Evolutionary conservation across 2,888 invertebrate genomes (phyloP).

Genomic region (Pycnomerus fuliginosus): DNA sequence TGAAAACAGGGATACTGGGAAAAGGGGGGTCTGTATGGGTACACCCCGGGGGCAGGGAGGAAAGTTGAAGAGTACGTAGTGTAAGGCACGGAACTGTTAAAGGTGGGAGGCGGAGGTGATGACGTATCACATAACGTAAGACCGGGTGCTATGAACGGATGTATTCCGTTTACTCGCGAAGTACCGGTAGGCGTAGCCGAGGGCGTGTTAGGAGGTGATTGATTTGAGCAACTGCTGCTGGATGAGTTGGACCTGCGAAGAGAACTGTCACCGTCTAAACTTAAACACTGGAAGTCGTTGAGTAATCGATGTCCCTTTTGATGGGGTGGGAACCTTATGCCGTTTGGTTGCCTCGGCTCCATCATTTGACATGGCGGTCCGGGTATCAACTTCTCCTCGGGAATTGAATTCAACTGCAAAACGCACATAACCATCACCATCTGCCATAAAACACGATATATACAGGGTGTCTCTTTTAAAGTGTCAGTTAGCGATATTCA

Average conservation of each 20-base stretch:
- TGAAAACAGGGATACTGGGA: constrained; percentile 45
- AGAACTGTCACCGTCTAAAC: constrained; percentile 54
- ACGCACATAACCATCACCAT: too few species aligned
- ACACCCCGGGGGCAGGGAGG: too few species aligned
- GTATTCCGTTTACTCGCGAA: background rate
- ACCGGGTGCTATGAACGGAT: constrained; percentile 24
- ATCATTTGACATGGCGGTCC: constrained; percentile 26
- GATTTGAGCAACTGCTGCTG: constrained; percentile 56
- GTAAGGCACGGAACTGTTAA: constrained; percentile 55
- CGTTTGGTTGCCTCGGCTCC: constrained; percentile 37
- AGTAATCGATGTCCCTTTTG: constrained; percentile 38
- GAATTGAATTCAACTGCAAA: constrained; percentile 18
- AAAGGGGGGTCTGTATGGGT: constrained; percentile 45
- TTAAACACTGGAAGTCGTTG: constrained; percentile 54
- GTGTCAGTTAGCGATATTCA: too few species aligned
- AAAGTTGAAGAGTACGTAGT: constrained; percentile 36
- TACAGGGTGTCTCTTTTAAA: too few species aligned
- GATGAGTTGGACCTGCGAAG: constrained; percentile 57
- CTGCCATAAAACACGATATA: too few species aligned
- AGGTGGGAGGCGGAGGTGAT: constrained; percentile 48
- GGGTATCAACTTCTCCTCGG: constrained; percentile 30
- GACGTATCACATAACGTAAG: constrained; percentile 44
- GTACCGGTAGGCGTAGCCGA: constrained; percentile 47
- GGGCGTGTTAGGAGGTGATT: constrained; percentile 62
- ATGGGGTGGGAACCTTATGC: constrained; percentile 41